phyloP scores from a whole-genome alignment of 2,113 vertebrate genomes.

The Raphicerus campestris region DNA sequence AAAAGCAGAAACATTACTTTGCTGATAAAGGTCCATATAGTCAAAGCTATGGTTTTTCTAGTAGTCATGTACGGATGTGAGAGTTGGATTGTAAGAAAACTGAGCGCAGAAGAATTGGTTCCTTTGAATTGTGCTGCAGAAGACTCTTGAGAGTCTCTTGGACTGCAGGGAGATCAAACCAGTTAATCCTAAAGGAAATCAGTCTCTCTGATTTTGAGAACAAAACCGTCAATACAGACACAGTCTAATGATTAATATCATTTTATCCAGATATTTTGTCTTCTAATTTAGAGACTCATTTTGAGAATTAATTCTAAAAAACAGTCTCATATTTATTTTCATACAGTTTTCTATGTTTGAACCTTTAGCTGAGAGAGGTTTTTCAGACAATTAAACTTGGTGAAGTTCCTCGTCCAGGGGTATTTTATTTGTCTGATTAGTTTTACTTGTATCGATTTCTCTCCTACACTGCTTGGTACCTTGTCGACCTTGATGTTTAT shows the following conservation, averaged over 20 bases:
- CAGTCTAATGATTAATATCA: neutral
- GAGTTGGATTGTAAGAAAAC: neutral
- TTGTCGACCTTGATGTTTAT: neutral
- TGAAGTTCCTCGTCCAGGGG: neutral
- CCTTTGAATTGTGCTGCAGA: neutral
- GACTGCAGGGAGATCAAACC: neutral
- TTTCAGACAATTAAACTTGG: neutral
- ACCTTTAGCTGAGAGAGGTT: neutral
- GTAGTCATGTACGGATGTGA: neutral
- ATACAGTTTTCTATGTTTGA: neutral
- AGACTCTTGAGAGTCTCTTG: neutral
- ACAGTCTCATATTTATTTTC: neutral
- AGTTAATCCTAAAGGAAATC: neutral
- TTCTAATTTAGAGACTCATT: neutral
- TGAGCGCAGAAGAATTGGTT: neutral
- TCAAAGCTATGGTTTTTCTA: neutral
- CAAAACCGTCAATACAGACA: neutral
- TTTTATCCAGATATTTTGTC: neutral
- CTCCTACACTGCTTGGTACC: neutral
- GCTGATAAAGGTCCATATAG: neutral
- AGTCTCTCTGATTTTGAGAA: neutral
- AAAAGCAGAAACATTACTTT: neutral
- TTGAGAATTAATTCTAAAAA: constrained; percentile 1
- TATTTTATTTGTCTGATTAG: constrained; percentile 28
- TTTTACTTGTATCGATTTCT: constrained; percentile 27